Percentiles rank a stretch among this genome's conserved stretches.
Conservation (phyloP, 2,888 invertebrate genomes). For the Pachycephus smyrnensis region DNA sequence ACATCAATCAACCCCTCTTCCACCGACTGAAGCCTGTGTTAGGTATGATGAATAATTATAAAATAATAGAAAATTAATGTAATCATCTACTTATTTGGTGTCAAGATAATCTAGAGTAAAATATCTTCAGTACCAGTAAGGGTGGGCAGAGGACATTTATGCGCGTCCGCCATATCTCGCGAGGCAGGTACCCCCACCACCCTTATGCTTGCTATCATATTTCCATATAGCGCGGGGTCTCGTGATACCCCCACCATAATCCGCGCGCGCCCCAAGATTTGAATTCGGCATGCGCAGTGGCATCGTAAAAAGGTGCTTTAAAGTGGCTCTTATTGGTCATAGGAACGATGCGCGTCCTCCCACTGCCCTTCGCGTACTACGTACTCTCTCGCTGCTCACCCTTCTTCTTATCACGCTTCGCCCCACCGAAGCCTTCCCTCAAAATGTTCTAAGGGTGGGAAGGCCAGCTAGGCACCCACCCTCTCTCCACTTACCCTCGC, state of each 20-base stretch:
- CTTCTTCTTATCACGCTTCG: conserved; percentile 40
- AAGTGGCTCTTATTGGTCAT: conserved; percentile 65
- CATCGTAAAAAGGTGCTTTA: conserved; percentile 45
- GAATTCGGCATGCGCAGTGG: conserved; percentile 62
- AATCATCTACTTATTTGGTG: neutral
- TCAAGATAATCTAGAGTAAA: neutral
- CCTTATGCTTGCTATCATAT: conserved; percentile 46
- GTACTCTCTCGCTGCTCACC: conserved; percentile 42
- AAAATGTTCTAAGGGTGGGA: conserved; percentile 7
- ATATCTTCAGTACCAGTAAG: neutral
- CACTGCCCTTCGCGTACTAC: conserved; percentile 47
- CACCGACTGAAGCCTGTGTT: neutral
- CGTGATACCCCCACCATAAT: conserved; percentile 23
- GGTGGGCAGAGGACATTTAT: conserved; percentile 6
- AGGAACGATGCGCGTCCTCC: conserved; percentile 47
- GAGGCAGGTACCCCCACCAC: conserved; percentile 4
- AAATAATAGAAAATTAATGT: neutral
- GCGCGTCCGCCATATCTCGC: conserved; percentile 38
- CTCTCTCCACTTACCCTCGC: conserved; percentile 30
- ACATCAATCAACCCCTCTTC: neutral
- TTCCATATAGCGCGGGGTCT: conserved; percentile 43
- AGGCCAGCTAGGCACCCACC: conserved; percentile 19
- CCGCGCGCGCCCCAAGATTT: conserved; percentile 52
- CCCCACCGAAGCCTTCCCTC: conserved; percentile 28
- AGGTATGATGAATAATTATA: neutral